Evolutionary conservation across 2,888 invertebrate species (phyloP).

Genomic region (Romanomermis culicivorax): DNA sequence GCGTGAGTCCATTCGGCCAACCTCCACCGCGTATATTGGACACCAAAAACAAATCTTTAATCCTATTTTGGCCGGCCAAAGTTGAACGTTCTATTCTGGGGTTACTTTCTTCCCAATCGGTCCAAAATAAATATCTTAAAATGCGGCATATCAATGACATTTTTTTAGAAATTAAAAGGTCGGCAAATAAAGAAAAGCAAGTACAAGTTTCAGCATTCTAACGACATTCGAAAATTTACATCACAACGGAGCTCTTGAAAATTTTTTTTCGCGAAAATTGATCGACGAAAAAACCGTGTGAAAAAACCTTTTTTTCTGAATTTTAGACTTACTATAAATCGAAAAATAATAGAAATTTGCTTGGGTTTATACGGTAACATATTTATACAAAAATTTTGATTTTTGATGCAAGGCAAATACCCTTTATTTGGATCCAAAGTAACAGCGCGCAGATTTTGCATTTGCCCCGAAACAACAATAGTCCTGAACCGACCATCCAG

Average conservation of each 20-base stretch:
- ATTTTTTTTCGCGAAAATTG: too few relatives aligned
- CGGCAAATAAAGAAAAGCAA: not conserved
- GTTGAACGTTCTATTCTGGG: conserved; percentile 61
- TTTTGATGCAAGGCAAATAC: conserved; percentile 28
- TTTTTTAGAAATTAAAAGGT: not conserved
- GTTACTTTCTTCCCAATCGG: conserved; percentile 51
- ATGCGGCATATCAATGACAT: too few relatives aligned
- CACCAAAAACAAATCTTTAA: conserved; percentile 41
- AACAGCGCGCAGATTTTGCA: conserved; percentile 62
- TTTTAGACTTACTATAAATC: too few relatives aligned
- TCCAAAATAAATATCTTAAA: conserved; percentile 52
- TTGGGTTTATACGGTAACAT: too few relatives aligned
- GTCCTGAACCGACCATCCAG: conserved; percentile 51
- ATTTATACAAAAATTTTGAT: too few relatives aligned
- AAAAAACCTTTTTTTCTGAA: too few relatives aligned
- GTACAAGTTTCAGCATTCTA: not conserved
- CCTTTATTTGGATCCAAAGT: conserved; percentile 56
- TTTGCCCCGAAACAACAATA: conserved; percentile 54
- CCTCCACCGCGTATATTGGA: conserved; percentile 24
- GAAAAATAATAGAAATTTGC: too few relatives aligned
- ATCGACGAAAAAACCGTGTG: too few relatives aligned
- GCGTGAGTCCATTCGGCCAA: conserved; percentile 44
- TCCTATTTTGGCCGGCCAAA: conserved; percentile 50
- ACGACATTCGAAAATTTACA: too few relatives aligned
- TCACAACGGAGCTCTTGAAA: not conserved